A percentile compares a stretch with the other conserved stretches of the same genome.
These are phyloP conservation scores for Oophaga sylvatica DNA, from an alignment of 2,797 vertebrate species.

Conservation along the genomic window DNA sequence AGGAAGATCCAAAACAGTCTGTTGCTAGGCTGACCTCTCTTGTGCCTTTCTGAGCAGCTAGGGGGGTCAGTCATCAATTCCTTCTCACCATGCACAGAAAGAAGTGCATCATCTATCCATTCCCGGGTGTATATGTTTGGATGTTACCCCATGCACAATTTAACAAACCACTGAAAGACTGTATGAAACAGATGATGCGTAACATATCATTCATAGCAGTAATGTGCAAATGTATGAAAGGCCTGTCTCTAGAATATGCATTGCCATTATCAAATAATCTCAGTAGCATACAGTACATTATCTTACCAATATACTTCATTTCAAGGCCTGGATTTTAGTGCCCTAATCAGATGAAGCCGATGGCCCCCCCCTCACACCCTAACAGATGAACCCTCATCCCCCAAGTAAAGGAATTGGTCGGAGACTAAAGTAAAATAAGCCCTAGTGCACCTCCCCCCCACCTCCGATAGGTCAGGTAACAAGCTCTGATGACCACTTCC, in stretches of 20 bases:
- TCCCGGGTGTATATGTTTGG: constrained; percentile 15
- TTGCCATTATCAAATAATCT: not conserved
- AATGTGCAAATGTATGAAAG: not conserved
- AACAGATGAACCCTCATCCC: too few species aligned
- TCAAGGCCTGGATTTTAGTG: too few species aligned
- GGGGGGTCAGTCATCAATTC: constrained; percentile 39
- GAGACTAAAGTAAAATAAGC: too few species aligned
- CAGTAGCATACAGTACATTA: not conserved
- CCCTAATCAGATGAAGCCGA: too few species aligned
- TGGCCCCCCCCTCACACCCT: too few species aligned
- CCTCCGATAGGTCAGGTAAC: too few species aligned
- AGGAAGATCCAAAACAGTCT: constrained; percentile 50
- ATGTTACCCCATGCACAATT: not conserved
- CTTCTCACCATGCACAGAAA: constrained; percentile 36
- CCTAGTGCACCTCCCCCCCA: too few species aligned
- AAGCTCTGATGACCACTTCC: too few species aligned
- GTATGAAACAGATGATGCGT: not conserved
- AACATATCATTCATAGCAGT: not conserved
- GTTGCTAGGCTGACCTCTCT: constrained; percentile 53
- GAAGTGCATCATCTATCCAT: constrained; percentile 32
- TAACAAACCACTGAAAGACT: not conserved
- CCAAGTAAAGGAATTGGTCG: too few species aligned
- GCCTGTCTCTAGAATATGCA: not conserved
- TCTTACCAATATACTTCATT: too few species aligned
- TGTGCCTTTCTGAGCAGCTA: constrained; percentile 35